Base-by-base conservation (phyloP, 2,113 vertebrate genomes). In the Planiliza haematocheilus region DNA sequence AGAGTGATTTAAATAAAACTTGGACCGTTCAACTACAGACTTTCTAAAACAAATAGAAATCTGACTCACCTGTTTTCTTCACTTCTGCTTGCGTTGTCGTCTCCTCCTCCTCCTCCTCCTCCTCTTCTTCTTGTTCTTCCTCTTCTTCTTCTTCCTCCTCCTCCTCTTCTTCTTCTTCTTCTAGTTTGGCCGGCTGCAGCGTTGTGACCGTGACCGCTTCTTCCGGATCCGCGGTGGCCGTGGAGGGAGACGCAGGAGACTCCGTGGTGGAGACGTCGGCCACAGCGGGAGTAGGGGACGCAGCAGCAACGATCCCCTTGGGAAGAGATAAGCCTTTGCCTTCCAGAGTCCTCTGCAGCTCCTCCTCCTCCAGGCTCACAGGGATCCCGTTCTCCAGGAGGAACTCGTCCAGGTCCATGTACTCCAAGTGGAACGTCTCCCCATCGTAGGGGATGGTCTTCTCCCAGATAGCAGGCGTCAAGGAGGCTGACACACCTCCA, bases 401-500 rank as follows among this genome's bases (percentile, higher is more conserved):
- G 88, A 99, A 99, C 89, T 99, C 97, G 21, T 99, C 98, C 88
- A 99, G 94, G 93, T 99, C 98, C 97, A 99, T 99, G 93, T 99
- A 99, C 85, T 99, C 97, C 90, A 99, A 85, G 90, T 99, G 97
- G 91, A 99, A 99, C 82, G 95, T 98, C 84, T 99, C 97, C 2
- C 97, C 97, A 16, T 98, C 97, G 0, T 99, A 99, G 1, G 97
- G 97, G 86, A 99, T 99, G 82, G 94, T 99, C 91, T 98, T 98
- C 84, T 99, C 97, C 98, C 98, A 99, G 49, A 99, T 98, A 24
- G 97, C 94, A 0, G 98, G 97, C 88, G 97, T 98, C 74, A 99
- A 94, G 70, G 97, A 98, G 89, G 98, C 98, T 0, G 98, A 98
- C 17, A 96, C 96, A 0, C 95, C 94, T 67, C 96, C 95, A 61